A percentile compares a stretch with the other conserved stretches of the same genome.
phyloP scores from a whole-genome alignment of 2,888 invertebrate genomes.

The Chloroclysta siterata region DNA sequence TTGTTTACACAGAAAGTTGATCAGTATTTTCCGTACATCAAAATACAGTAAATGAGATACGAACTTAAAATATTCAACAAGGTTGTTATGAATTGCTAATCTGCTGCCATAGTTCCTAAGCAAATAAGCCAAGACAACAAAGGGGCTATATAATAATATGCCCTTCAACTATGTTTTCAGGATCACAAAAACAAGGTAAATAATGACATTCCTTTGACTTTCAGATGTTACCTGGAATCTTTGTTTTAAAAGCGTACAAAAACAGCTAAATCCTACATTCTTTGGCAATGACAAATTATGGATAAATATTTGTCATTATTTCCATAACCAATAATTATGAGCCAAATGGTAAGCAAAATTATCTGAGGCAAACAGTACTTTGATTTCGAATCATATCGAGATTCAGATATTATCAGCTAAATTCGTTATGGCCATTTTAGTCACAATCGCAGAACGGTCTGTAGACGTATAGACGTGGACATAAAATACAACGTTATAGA shows the following conservation, averaged over 20 bases:
- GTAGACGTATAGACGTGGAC: constrained; percentile 9
- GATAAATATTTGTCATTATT: neutral
- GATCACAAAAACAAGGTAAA: constrained; percentile 28
- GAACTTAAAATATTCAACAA: neutral
- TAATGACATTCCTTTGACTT: constrained; percentile 34
- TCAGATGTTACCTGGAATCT: constrained; percentile 28
- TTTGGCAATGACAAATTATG: neutral
- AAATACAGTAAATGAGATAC: neutral
- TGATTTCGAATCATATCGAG: neutral
- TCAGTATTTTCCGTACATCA: constrained; percentile 3
- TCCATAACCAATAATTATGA: neutral
- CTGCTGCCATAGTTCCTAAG: constrained; percentile 24
- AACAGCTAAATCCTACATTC: neutral
- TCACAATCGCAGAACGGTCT: constrained; percentile 20
- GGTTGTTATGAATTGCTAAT: constrained; percentile 24
- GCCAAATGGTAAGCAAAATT: neutral
- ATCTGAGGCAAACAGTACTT: neutral
- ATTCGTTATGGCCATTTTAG: constrained; percentile 6
- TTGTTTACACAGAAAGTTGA: constrained; percentile 1
- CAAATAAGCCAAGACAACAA: constrained; percentile 31
- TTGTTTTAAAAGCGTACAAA: constrained; percentile 22
- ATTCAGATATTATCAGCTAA: neutral
- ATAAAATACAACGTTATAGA: constrained; percentile 22
- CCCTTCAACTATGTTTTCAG: constrained; percentile 24
- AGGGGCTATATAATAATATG: constrained; percentile 18